These are phyloP conservation scores for Varroa destructor DNA, from an alignment of 1,140 invertebrate species.

Conservation along the genomic window DNA sequence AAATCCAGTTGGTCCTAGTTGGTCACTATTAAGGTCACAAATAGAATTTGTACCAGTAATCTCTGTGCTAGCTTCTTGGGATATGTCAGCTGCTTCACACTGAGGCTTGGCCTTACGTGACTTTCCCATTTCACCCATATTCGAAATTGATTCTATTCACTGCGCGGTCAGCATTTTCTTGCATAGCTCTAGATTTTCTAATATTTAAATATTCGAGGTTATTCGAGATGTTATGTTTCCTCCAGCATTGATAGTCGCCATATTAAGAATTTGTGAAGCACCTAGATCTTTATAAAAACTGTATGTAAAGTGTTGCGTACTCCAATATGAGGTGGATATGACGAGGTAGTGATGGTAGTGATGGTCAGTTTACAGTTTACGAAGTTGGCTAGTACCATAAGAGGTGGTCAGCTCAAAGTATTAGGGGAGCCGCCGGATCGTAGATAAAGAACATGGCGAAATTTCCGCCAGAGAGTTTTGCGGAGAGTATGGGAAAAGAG, in stretches of 20 bases:
- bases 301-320: not conserved
- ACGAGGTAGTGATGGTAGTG: not conserved
- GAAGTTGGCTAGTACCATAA: not conserved
- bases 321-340: not conserved
- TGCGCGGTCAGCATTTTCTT: not conserved
- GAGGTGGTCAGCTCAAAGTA: not conserved
- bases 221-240: not conserved
- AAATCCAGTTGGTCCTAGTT: not conserved
- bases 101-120: not conserved
- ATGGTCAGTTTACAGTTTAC: not conserved
- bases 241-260: slow-evolving; percentile 17
- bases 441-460: not conserved
- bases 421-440: not conserved
- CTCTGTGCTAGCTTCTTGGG: not conserved
- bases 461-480: not conserved
- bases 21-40: not conserved
- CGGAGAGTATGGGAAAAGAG: not conserved
- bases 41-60: not conserved
- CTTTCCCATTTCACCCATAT: not conserved
- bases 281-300: not conserved
- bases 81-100: not conserved
- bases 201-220: slow-evolving; percentile 4
- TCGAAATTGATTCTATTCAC: not conserved
- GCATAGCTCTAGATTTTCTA: not conserved
- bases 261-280: slow-evolving; percentile 1